Base-by-base conservation (phyloP, 1,140 invertebrate species). In the Eriocheir sinensis region DNA sequence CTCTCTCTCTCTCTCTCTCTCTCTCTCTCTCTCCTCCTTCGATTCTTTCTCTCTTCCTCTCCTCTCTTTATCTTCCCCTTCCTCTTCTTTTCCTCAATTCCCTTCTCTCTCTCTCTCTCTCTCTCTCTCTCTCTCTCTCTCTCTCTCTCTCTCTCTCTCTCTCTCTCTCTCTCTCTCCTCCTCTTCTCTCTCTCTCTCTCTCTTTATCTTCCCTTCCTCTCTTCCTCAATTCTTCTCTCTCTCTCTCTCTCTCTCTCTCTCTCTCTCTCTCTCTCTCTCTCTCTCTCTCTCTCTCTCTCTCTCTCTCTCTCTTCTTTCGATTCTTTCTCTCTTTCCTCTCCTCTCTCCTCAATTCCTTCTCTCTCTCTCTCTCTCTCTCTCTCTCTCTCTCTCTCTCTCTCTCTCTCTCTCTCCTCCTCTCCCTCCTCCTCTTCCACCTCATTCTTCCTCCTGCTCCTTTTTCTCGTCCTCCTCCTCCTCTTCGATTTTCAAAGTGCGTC, bases 361-460 rank as follows among this genome's bases (percentile, higher is more conserved):
- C 21, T 85, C 83, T 85, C 83, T 85, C 83, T 85, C 83, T 85
- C 83, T 85, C 34, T 85, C 34, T 40, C 83, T 85, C 34, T 85
- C 34, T 85, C 83, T 85, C 32, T 60, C 53, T 60, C 17, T 3
- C n/a, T 3, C 12, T 83, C 81, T 4, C 30, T 83, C 21, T 9
- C 48, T 53, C 21, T 53, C 8, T 53, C 9, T 53, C 21, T n/a
- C n/a, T n/a, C 8, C 9, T 53, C 21, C 21, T 3, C 21, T 53
- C 21, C 48, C 48, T 0, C 48, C 48, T 21, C 48, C 12, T 3
- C 12, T 12, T n/a, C n/a, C 21, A 12, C 21, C 12, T 53, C 12
- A 53, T 53, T 53, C 48, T 53, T 53, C 12, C 36, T 83, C n/a
- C 36, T 83, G 15, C 21, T 38, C 17, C n/a, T 83, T 38, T n/a